Percentiles rank a stretch among this genome's conserved stretches.
phyloP scores from a whole-genome alignment of 2,888 invertebrate species.

The Ochropleura plecta region DNA sequence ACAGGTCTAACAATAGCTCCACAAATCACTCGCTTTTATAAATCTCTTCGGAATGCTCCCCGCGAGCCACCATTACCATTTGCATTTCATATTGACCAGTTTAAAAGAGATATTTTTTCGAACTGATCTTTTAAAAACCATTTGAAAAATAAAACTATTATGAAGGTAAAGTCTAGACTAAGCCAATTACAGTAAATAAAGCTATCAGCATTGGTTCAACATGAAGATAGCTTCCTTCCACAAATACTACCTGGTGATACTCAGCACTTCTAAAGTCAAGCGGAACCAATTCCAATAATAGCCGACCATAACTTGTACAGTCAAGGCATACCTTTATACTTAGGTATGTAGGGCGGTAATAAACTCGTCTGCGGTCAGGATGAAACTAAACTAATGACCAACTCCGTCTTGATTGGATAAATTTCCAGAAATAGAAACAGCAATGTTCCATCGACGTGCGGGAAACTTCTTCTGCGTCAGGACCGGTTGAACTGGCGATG shows the following conservation, averaged over 20 bases:
- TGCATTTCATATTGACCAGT: slow-evolving; percentile 66
- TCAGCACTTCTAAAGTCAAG: slow-evolving; percentile 18
- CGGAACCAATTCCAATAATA: slow-evolving; percentile 26
- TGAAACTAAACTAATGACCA: slow-evolving; percentile 71
- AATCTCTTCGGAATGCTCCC: slow-evolving; percentile 55
- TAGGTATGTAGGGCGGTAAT: slow-evolving; percentile 41
- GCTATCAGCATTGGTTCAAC: not conserved
- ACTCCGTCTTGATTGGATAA: slow-evolving; percentile 71
- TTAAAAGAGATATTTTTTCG: slow-evolving; percentile 34
- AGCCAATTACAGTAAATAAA: not conserved
- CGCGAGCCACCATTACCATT: slow-evolving; percentile 65
- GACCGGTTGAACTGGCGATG: slow-evolving; percentile 78
- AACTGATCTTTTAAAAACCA: slow-evolving; percentile 17
- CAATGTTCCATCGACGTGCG: slow-evolving; percentile 62
- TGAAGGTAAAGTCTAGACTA: not conserved
- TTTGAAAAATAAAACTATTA: not conserved
- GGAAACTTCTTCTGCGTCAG: slow-evolving; percentile 78
- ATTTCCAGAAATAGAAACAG: slow-evolving; percentile 73
- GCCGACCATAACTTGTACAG: slow-evolving; percentile 48
- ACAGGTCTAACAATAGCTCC: slow-evolving; percentile 66
- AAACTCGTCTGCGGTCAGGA: slow-evolving; percentile 59
- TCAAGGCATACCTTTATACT: slow-evolving; percentile 16
- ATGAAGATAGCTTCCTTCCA: not conserved
- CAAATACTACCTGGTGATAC: slow-evolving; percentile 4
- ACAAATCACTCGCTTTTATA: slow-evolving; percentile 70